A percentile compares a stretch with the other conserved stretches of the same genome.
phyloP scores from a whole-genome alignment of 2,113 vertebrate species.

The Polyodon spathula region DNA sequence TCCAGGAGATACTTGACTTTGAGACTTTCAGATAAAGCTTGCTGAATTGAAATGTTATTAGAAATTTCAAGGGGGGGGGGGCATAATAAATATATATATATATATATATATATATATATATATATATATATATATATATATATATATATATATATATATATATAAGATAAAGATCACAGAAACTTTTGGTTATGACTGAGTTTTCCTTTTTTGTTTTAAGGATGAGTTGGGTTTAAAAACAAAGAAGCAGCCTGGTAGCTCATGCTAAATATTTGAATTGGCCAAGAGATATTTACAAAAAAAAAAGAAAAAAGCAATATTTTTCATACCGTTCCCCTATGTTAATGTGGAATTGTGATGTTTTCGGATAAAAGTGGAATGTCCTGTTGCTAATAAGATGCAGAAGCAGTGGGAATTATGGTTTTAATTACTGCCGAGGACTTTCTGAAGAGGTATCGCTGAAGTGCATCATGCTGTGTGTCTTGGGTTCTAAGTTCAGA shows the following conservation, averaged over 20 bases:
- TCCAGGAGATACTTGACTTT: background rate
- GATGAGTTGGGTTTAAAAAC: constrained; percentile 7
- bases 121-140: too few relatives aligned
- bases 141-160: constrained; percentile 1
- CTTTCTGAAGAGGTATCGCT: constrained; percentile 68
- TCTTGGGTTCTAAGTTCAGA: constrained; percentile 92
- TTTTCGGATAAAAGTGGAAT: constrained; percentile 80
- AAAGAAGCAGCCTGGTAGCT: constrained; percentile 9
- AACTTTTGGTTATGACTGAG: too few relatives aligned
- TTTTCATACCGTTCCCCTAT: constrained; percentile 32
- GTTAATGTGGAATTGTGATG: constrained; percentile 47
- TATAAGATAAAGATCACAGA: background rate
- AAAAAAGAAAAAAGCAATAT: constrained; percentile 34
- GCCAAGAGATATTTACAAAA: constrained; percentile 29
- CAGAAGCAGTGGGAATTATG: constrained; percentile 81
- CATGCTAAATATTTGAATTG: constrained; percentile 30
- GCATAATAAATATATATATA: too few relatives aligned
- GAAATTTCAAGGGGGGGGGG: background rate
- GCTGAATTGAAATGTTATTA: constrained; percentile 2
- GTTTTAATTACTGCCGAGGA: constrained; percentile 95
- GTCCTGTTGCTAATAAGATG: constrained; percentile 92
- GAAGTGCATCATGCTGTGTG: constrained; percentile 78
- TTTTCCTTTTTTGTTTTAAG: constrained; percentile 13
- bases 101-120: too few relatives aligned
- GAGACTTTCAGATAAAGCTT: background rate